Base-by-base conservation (phyloP, 2,888 invertebrate species). In the Patella depressa region DNA sequence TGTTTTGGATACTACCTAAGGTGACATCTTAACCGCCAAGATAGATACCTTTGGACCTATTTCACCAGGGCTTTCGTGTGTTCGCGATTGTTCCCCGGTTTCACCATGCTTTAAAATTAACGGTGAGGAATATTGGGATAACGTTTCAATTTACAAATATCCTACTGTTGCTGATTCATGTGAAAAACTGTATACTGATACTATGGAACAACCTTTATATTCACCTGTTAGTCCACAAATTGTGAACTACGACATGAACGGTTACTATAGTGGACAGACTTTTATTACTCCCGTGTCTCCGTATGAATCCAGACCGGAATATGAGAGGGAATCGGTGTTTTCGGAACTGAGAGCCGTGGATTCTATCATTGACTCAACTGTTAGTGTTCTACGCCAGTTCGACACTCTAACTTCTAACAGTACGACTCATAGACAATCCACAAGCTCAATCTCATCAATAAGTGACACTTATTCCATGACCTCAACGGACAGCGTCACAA, bases 321-420 rank as follows among this genome's bases (percentile, higher is more conserved):
- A 19, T 24, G 65, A 65, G 24, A 19, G 65, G 19, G 65, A 65
- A 14, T 65, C 65, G 15, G 65, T 65, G 24, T 65, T 65, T 65
- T 65, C 65, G 4, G 65, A 65, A 65, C 24, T 65, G 24, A 19
- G 65, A 65, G 65, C 65, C 24, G 65, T 65, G 65, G 65, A 65
- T 65, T 65, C 65, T 65, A 65, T 65, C 65, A 65, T 65, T 24
- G 65, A 65, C 24, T 65, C 65, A 14, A 65, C 65, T 19, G 65
- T 65, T 24, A 65, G 65, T 65, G 65, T 65, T 2, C 24, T 65
- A 24, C 65, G 65, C 11, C 65, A 65, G 65, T 65, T 65, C 24
- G 65, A 65, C 65, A 65, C 19, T 14, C 24, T 65, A 19, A 12
- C 19, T 65, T 65, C 65, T 24, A 65, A 19, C 9, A 15, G 19